Conservation (phyloP, 2,797 vertebrate species). For the Amphiprion clarkii region DNA sequence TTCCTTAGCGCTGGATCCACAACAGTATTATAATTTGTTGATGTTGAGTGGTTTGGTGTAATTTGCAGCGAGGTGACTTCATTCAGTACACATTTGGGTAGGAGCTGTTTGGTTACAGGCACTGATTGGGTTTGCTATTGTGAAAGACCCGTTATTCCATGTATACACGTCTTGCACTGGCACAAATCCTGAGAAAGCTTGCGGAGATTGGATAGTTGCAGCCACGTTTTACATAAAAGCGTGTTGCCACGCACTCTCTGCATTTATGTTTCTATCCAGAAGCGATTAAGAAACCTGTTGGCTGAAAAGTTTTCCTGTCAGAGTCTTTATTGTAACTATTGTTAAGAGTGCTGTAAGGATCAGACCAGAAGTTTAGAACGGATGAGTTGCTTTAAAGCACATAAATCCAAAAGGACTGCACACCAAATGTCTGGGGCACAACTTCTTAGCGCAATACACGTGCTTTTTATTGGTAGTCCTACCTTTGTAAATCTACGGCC, state of each 20-base stretch:
- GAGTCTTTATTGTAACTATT: constrained; percentile 42
- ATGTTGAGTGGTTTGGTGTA: constrained; percentile 60
- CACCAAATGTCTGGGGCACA: constrained; percentile 42
- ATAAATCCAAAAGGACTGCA: constrained; percentile 31
- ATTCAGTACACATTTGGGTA: constrained; percentile 52
- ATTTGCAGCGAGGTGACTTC: constrained; percentile 65
- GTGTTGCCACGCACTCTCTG: constrained; percentile 18
- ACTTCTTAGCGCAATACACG: constrained; percentile 7
- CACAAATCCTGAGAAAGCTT: constrained; percentile 57
- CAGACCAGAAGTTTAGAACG: constrained; percentile 30
- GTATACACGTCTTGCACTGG: constrained; percentile 60
- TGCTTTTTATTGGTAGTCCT: constrained; percentile 19
- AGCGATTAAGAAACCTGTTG: constrained; percentile 40
- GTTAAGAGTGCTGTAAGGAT: constrained; percentile 21
- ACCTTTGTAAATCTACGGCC: constrained; percentile 36
- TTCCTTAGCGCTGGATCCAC: constrained; percentile 41
- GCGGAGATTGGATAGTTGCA: constrained; percentile 54
- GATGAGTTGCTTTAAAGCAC: constrained; percentile 46
- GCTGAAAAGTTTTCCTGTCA: constrained; percentile 37
- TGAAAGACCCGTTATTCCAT: constrained; percentile 66
- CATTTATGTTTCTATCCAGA: constrained; percentile 29
- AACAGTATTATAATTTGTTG: constrained; percentile 65
- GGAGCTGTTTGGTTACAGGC: constrained; percentile 58
- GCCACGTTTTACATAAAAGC: constrained; percentile 59
- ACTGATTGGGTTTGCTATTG: constrained; percentile 54